A percentile compares a stretch with the other conserved stretches of the same genome.
phyloP scores from a whole-genome alignment of 2,797 vertebrate species.

The Alca torda region DNA sequence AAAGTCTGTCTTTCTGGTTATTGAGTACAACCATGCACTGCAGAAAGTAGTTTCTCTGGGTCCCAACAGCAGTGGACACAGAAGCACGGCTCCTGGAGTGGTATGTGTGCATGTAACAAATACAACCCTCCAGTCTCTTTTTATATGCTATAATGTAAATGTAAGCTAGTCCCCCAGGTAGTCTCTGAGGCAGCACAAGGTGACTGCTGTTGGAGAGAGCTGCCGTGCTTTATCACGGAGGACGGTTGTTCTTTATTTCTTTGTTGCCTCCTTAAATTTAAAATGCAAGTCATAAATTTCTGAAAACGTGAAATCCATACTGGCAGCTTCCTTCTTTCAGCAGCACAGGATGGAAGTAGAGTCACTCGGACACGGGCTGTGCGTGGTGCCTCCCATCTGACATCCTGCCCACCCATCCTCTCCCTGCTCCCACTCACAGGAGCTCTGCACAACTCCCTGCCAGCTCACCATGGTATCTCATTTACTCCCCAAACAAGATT shows the following conservation, averaged over 20 bases:
- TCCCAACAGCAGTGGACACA: background rate
- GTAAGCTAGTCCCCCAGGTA: background rate
- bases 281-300: background rate
- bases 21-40: background rate
- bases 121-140: background rate
- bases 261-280: background rate
- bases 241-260: background rate
- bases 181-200: background rate
- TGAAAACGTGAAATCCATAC: background rate
- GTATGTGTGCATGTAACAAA: background rate
- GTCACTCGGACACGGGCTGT: fast-evolving
- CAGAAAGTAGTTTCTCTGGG: background rate
- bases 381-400: background rate
- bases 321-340: background rate
- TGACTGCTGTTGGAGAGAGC: background rate
- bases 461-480: background rate
- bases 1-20: background rate
- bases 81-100: background rate
- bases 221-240: background rate
- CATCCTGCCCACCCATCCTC: slow-evolving; percentile 13
- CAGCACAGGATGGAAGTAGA: background rate
- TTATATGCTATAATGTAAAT: background rate
- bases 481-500: background rate
- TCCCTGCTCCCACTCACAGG: background rate
- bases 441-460: background rate